phyloP scores from a whole-genome alignment of 2,888 invertebrate species.

The Drosophila paucipuncta region DNA sequence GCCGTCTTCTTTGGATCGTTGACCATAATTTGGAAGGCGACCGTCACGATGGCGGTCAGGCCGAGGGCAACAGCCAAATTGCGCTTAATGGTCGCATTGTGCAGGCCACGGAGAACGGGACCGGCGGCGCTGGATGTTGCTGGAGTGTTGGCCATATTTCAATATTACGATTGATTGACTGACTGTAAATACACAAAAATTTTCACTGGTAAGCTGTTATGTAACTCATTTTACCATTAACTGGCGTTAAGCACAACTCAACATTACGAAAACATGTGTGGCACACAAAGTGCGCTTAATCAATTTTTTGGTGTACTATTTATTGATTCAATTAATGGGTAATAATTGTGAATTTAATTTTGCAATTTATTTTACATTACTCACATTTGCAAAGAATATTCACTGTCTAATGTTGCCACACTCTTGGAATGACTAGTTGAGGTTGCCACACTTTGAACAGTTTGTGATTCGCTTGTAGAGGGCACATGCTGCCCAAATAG shows the following conservation, averaged over 20 bases:
- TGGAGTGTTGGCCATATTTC: conserved; percentile 80
- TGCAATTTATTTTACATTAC: conserved; percentile 33
- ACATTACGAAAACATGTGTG: neutral
- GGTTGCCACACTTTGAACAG: conserved; percentile 20
- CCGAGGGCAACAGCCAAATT: conserved; percentile 86
- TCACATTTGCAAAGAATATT: conserved; percentile 60
- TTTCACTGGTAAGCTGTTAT: conserved; percentile 56
- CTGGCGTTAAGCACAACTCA: neutral
- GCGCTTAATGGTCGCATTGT: conserved; percentile 88
- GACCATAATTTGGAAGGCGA: conserved; percentile 86
- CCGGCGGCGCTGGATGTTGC: conserved; percentile 85
- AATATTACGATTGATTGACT: conserved; percentile 23
- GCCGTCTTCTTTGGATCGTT: conserved; percentile 87
- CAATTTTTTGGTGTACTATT: neutral
- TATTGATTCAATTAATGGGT: neutral
- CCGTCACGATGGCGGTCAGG: conserved; percentile 84
- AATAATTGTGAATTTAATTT: neutral
- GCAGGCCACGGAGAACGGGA: conserved; percentile 90
- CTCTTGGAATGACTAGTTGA: neutral
- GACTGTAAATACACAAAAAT: conserved; percentile 27
- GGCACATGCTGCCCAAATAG: neutral
- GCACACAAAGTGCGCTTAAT: neutral
- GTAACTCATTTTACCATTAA: conserved; percentile 55
- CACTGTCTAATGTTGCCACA: conserved; percentile 36
- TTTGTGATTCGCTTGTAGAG: neutral